These are phyloP conservation scores for Venturia canescens DNA, from an alignment of 1,140 invertebrate genomes.

Conservation along the genomic window DNA sequence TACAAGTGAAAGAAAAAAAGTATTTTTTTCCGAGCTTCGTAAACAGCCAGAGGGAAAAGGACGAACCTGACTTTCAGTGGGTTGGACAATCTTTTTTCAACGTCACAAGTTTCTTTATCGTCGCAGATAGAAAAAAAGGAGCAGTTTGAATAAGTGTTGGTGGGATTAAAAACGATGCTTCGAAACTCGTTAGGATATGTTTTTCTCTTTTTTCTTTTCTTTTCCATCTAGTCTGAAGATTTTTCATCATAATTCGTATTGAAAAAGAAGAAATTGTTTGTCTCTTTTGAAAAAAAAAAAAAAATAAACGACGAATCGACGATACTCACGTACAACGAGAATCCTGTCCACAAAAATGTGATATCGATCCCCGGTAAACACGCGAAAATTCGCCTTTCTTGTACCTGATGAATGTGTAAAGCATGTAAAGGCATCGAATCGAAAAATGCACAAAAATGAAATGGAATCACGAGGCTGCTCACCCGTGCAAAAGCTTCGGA, in stretches of 20 bases:
- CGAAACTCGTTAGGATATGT: no score
- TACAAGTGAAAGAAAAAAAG: conserved; percentile 63
- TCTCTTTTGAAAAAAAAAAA: neutral
- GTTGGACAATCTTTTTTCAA: neutral
- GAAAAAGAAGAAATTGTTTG: neutral
- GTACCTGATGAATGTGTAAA: conserved; percentile 56
- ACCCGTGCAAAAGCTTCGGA: conserved; percentile 67
- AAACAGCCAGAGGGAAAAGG: no score
- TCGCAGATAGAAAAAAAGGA: no score
- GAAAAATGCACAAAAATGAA: no score
- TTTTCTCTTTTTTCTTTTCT: no score
- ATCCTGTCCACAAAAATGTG: conserved; percentile 84
- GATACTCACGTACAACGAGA: conserved; percentile 78
- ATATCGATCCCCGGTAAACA: conserved; percentile 73
- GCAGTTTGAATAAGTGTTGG: no score
- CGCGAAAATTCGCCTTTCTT: conserved; percentile 52
- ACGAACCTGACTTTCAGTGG: neutral
- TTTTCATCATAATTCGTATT: no score
- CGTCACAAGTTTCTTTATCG: neutral
- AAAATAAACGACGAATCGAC: neutral
- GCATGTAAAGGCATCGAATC: no score
- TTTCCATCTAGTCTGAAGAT: no score
- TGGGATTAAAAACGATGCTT: no score
- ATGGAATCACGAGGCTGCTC: conserved; percentile 41
- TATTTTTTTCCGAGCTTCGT: neutral